Conservation (phyloP, 2,113 vertebrate species). For the Brachyistius frenatus region DNA sequence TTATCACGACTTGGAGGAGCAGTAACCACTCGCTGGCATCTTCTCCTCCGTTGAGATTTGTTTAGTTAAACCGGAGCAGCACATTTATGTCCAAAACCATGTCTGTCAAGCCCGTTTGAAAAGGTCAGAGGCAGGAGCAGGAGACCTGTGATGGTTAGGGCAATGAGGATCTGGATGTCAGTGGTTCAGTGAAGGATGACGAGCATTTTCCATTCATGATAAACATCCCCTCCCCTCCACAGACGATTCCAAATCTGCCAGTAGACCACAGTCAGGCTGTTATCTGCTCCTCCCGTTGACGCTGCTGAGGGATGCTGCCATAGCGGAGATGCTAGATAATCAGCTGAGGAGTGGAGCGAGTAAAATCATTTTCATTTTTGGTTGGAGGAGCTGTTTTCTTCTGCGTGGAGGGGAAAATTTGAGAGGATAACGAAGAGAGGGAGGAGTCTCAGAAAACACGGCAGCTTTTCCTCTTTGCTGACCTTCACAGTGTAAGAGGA, state of each 20-base stretch:
- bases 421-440: conserved; percentile 17
- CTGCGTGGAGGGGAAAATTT: neutral
- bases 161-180: conserved; percentile 34
- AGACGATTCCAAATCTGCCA: conserved; percentile 56
- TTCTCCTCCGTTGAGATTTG: conserved; percentile 15
- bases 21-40: conserved; percentile 34
- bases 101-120: conserved; percentile 30
- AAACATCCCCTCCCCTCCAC: conserved; percentile 34
- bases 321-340: conserved; percentile 42
- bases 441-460: neutral
- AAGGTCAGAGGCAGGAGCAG: conserved; percentile 19
- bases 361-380: conserved; percentile 33
- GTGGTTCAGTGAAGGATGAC: conserved; percentile 36
- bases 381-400: conserved; percentile 17
- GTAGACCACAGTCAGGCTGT: conserved; percentile 50
- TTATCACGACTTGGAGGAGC: conserved; percentile 13
- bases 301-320: conserved; percentile 19
- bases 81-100: conserved; percentile 12
- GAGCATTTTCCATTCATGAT: conserved; percentile 50
- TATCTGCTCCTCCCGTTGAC: conserved; percentile 52
- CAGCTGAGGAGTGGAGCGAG: conserved; percentile 30
- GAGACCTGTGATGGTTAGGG: conserved; percentile 20
- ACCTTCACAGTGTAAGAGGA: neutral
- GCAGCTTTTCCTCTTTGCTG: neutral
- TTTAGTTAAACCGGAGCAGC: conserved; percentile 20